A percentile compares a stretch with the other conserved stretches of the same genome.
Conservation (phyloP, 2,113 vertebrate species). For the Coptodon bakossiorum region DNA sequence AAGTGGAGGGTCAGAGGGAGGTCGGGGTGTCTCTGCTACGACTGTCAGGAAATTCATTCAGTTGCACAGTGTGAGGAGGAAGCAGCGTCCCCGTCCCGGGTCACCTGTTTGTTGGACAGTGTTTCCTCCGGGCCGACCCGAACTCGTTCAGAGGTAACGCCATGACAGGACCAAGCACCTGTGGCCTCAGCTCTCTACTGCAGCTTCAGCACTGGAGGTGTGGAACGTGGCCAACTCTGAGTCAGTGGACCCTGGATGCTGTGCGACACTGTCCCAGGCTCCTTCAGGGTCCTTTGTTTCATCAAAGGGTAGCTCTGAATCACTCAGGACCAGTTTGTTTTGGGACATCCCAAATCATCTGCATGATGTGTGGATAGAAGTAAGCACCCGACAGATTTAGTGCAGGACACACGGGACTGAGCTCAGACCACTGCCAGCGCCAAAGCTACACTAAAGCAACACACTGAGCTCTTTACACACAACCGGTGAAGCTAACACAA, state of each 20-base stretch:
- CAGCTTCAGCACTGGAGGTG: not conserved
- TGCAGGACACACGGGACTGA: not conserved
- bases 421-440: not conserved
- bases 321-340: not conserved
- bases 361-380: not conserved
- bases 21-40: not conserved
- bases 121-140: not conserved
- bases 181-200: not conserved
- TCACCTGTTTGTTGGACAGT: not conserved
- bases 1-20: not conserved
- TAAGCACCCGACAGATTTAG: not conserved
- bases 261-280: not conserved
- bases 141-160: not conserved
- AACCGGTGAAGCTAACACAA: too few species aligned
- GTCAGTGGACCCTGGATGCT: not conserved
- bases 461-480: not conserved
- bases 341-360: not conserved
- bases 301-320: not conserved
- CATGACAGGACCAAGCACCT: not conserved
- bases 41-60: rapidly evolving
- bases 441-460: not conserved
- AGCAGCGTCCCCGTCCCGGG: not conserved
- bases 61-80: not conserved
- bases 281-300: not conserved
- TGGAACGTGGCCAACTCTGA: not conserved